Evolutionary conservation across 2,113 vertebrate genomes (phyloP).

Genomic region (Pterocles burchelli): DNA sequence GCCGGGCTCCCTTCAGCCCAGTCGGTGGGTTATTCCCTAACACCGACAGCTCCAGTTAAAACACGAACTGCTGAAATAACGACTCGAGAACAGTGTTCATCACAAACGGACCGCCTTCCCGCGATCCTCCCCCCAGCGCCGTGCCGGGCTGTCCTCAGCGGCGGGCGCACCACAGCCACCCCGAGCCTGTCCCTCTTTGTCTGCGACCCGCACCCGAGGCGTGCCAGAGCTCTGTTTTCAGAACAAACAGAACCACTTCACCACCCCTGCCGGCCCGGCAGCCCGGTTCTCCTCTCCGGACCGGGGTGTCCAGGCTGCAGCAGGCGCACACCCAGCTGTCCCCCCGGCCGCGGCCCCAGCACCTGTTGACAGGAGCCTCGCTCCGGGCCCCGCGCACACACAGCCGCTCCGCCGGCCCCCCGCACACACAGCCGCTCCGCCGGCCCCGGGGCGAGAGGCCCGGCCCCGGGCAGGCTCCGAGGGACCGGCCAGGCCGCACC

Average conservation of each 20-base stretch:
- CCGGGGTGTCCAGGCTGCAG: fast-evolving
- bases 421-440: no score
- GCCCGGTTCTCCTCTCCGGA: fast-evolving
- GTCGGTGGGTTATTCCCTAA: neutral
- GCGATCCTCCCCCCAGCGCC: fast-evolving
- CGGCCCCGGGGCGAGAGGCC: neutral
- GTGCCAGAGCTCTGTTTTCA: neutral
- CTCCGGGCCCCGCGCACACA: no score
- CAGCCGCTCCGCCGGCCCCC: no score
- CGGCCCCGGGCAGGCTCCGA: neutral
- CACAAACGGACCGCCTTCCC: fast-evolving
- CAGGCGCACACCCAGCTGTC: neutral
- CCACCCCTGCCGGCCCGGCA: neutral
- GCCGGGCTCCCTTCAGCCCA: neutral
- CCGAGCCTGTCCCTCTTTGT: neutral
- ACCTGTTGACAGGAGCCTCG: neutral
- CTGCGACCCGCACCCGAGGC: neutral
- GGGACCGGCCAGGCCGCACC: neutral
- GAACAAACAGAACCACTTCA: neutral
- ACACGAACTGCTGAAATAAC: neutral
- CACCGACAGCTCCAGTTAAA: neutral
- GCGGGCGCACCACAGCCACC: neutral
- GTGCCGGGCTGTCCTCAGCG: neutral
- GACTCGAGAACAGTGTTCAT: neutral
- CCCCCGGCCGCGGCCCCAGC: neutral